These are phyloP conservation scores for Malurus leucopterus DNA, from an alignment of 2,797 vertebrate species.

Conservation along the genomic window DNA sequence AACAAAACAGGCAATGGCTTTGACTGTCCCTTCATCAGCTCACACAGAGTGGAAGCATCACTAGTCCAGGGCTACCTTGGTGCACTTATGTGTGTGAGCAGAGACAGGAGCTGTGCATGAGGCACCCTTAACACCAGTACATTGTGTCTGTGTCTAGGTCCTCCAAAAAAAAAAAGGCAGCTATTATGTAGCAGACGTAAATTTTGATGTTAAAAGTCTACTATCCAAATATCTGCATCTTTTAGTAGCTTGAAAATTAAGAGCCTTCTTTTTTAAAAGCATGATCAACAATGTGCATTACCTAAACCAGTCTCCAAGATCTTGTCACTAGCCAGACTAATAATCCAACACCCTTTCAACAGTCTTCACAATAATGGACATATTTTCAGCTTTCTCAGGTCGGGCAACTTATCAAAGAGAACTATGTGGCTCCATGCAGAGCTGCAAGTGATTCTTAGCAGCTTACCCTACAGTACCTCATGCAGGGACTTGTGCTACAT, in stretches of 20 bases:
- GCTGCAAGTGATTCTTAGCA: slow-evolving; percentile 61
- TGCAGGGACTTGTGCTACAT: slow-evolving; percentile 46
- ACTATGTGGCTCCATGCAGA: slow-evolving; percentile 48
- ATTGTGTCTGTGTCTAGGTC: background rate
- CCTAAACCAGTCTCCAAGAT: background rate
- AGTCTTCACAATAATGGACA: slow-evolving; percentile 47
- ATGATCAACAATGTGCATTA: background rate
- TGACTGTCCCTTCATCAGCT: background rate
- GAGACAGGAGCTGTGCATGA: background rate
- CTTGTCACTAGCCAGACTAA: background rate
- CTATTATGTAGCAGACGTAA: background rate
- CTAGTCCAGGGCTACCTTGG: background rate
- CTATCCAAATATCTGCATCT: background rate
- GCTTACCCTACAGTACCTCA: slow-evolving; percentile 33
- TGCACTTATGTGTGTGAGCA: background rate
- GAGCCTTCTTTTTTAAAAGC: background rate
- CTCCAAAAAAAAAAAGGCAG: background rate
- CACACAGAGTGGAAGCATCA: accelerated
- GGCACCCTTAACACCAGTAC: background rate
- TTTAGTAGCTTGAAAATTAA: background rate
- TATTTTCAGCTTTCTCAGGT: slow-evolving; percentile 64
- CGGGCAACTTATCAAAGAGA: slow-evolving; percentile 55
- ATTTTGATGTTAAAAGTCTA: background rate
- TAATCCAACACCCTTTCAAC: slow-evolving; percentile 23
- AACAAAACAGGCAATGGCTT: background rate